Base-by-base conservation (phyloP, 2,113 vertebrate species). In the Ageneiosus marmoratus region DNA sequence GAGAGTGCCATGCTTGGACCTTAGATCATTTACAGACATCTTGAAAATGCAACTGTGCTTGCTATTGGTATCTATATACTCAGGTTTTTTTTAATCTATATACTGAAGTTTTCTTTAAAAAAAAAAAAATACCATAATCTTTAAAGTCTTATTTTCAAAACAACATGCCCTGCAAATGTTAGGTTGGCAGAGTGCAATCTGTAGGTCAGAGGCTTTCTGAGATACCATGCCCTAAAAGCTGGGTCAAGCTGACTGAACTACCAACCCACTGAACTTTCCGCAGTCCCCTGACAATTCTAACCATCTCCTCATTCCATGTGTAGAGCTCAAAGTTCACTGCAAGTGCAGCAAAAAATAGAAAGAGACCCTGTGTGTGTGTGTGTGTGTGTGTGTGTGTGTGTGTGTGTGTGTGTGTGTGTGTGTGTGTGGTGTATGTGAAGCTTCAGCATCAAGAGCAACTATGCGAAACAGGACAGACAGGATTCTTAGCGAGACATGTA, bases 251-350 rank as follows among this genome's bases (percentile, higher is more conserved):
- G 50, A 86, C 46, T 81, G 80, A 87, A 65, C 74, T 81, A 41
- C 34, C 51, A 77, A 84, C 63, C 74, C 34, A 27, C n/a, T 56
- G 67, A 83, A 87, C 89, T 90, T 79, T 83, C 80, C 73, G 12
- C 55, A 67, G 86, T 84, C 93, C 90, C 88, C 41, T 89, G 93
- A 92, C 90, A 93, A 91, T 92, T 90, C 89, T 88, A 91, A 89
- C 88, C 89, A 75, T 89, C 92, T 92, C 90, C 91, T 91, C 87
- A 76, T 81, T 92, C 91, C 94, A 94, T 92, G 94, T 94, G 91
- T 93, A 92, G 91, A 89, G 93, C 92, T 90, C 92, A 93, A 92
- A 94, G 93, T 94, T 94, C 94, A 95, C 77, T 84, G 55, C 51
- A 86, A 94, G 91, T 91, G 89, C 91, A 93, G 87, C 85, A 27